Evolutionary conservation across 1,140 invertebrate species (phyloP), one percentile per base, ranked within the genome.

Genomic region (Leucophenga varia): DNA sequence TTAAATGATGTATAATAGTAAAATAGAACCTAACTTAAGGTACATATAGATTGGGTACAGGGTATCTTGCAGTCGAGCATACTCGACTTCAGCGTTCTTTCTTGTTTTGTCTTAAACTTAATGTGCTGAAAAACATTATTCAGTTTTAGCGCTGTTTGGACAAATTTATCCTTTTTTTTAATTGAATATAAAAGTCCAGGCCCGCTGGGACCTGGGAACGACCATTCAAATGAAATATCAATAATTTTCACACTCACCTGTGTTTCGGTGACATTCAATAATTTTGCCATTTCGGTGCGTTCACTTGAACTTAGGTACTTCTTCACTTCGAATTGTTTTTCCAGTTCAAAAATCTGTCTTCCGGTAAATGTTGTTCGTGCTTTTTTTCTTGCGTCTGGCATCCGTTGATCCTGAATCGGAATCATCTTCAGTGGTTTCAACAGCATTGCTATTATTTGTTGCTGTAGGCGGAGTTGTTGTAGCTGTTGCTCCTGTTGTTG

Each of bases 291-390:
- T 59, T 95, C 93, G 12, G 91, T 87, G 53, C 94, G 78, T 75
- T 97, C 94, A 38, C 89, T 93, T n/a, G 92, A 95, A 53, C 91
- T 95, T 40, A 97, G 81, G 78, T 97, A 97, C 77, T 97, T 97
- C 79, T 96, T 97, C 43, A 91, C 81, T 77, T 97, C 94, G 72
- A 97, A 97, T 77, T 95, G 88, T 72, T 93, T 91, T 78, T 97
- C 94, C 69, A 97, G 78, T 77, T 96, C 94, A 78, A 95, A 97
- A 70, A 97, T 96, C 80, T 97, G 94, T 39, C 92, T 75, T 2
- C 93, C 94, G 0, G 93, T 95, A 79, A 97, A 97, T 0, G 93
- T 96, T 12, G 94, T 97, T 50, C 94, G 79, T 0, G 93, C 93
- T 70, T 97, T 97, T n/a, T 79, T 96, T 96, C 79, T 94, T 90